phyloP scores from a whole-genome alignment of 2,797 vertebrate species.

The Neoniphon sammara region DNA sequence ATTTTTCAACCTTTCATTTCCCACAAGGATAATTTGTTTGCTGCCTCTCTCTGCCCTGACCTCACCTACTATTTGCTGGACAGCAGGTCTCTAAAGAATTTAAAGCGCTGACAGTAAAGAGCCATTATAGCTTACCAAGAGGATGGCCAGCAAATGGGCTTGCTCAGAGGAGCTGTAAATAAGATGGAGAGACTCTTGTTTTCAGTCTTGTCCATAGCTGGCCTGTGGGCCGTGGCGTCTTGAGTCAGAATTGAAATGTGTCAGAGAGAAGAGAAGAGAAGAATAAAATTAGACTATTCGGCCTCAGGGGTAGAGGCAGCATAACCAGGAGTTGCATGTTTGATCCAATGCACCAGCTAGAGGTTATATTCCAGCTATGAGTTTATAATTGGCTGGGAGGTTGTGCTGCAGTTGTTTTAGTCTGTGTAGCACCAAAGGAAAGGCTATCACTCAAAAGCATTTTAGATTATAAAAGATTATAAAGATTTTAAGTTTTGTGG shows the following conservation, averaged over 20 bases:
- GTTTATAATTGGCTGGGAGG: no score
- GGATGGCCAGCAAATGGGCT: conserved; percentile 64
- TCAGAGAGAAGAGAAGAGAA: neutral
- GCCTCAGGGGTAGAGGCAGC: no score
- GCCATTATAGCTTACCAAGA: conserved; percentile 60
- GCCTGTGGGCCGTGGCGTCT: conserved; percentile 29
- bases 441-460: no score
- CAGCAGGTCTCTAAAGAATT: conserved; percentile 53
- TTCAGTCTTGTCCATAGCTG: conserved; percentile 63
- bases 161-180: conserved; percentile 72
- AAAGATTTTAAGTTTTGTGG: no score
- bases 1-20: conserved; percentile 40
- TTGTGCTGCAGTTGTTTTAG: no score
- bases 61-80: conserved; percentile 29
- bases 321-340: no score
- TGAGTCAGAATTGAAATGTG: conserved; percentile 49
- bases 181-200: conserved; percentile 81
- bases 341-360: no score
- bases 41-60: neutral
- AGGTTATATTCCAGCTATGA: no score
- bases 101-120: conserved; percentile 64
- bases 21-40: conserved; percentile 43
- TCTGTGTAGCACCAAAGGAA: no score
- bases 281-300: no score
- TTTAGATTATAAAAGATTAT: no score